These are phyloP conservation scores for Perccottus glenii DNA, from an alignment of 2,113 vertebrate genomes.

Conservation along the genomic window DNA sequence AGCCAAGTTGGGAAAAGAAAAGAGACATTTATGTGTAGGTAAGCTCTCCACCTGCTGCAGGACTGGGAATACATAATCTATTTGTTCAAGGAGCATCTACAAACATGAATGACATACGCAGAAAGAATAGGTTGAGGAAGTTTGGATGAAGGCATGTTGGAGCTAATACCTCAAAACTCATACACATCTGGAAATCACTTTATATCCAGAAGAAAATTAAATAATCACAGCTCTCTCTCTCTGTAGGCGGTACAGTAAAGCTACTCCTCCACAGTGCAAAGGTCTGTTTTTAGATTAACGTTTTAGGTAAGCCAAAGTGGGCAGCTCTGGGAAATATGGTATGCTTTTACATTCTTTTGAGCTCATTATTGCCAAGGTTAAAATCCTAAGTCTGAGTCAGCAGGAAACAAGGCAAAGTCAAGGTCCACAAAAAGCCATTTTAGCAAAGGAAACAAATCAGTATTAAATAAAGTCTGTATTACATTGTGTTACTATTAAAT, in stretches of 20 bases:
- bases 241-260: constrained; percentile 35
- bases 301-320: constrained; percentile 24
- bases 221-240: constrained; percentile 12
- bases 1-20: constrained; percentile 51
- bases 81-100: constrained; percentile 57
- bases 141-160: constrained; percentile 6
- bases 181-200: constrained; percentile 6
- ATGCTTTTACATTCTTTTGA: constrained; percentile 60
- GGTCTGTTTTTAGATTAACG: constrained; percentile 35
- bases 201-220: not conserved
- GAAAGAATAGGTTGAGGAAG: constrained; percentile 4
- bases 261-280: constrained; percentile 50
- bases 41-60: constrained; percentile 48
- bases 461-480: constrained; percentile 15
- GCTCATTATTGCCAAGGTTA: constrained; percentile 48
- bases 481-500: constrained; percentile 8
- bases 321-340: constrained; percentile 9
- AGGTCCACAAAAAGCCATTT: constrained; percentile 50
- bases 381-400: constrained; percentile 31
- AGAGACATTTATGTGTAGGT: constrained; percentile 35
- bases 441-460: constrained; percentile 43
- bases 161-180: constrained; percentile 17
- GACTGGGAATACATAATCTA: constrained; percentile 37
- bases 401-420: constrained; percentile 56
- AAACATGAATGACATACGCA: constrained; percentile 14